Percentiles rank a stretch among this genome's conserved stretches.
These are phyloP conservation scores for Myiothlypis coronata DNA, from an alignment of 2,797 vertebrate species.

Conservation along the genomic window DNA sequence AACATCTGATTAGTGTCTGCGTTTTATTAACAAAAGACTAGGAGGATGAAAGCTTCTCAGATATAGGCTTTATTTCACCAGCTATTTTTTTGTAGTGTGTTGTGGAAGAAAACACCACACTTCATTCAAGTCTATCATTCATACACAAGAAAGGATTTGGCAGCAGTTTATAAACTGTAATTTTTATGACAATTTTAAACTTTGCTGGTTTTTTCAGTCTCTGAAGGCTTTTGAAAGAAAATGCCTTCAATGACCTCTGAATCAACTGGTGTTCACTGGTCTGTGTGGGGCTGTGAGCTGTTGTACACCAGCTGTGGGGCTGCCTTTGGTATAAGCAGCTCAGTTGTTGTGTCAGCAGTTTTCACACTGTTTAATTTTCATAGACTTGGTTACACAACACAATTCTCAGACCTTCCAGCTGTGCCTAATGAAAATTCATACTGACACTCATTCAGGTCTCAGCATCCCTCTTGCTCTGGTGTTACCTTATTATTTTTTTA, in stretches of 20 bases:
- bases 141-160: background rate
- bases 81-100: background rate
- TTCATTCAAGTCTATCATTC: slow-evolving; percentile 1
- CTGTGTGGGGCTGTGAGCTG: background rate
- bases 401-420: slow-evolving; percentile 34
- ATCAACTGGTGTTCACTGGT: background rate
- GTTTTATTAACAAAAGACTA: slow-evolving; percentile 4
- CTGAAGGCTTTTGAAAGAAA: background rate
- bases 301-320: background rate
- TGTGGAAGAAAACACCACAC: slow-evolving; percentile 3
- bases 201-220: background rate
- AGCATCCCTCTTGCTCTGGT: background rate
- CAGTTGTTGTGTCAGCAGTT: slow-evolving; percentile 28
- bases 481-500: background rate
- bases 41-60: background rate
- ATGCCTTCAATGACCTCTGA: background rate
- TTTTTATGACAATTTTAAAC: background rate
- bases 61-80: background rate
- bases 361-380: slow-evolving; percentile 33
- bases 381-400: slow-evolving; percentile 13
- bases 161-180: background rate
- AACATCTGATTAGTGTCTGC: background rate
- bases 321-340: background rate
- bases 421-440: slow-evolving; percentile 39
- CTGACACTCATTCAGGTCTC: background rate